Evolutionary conservation across 1,140 invertebrate genomes (phyloP), one percentile per base, ranked within the genome.

Genomic region (Vanessa tameamea): DNA sequence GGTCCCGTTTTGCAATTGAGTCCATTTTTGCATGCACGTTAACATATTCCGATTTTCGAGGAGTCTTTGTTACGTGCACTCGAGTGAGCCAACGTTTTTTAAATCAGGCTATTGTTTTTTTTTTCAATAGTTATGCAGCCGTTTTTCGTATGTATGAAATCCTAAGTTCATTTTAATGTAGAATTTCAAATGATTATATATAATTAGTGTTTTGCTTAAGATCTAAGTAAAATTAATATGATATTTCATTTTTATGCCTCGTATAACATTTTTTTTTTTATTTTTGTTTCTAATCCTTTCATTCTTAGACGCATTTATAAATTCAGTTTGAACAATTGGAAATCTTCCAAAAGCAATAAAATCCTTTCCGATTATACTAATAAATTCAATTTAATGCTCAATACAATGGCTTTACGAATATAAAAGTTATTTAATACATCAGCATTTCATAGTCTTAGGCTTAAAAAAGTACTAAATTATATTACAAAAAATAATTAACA

Each of bases 41-140:
- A 1, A 61, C 57, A 23, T 23, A 73, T 68, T 68, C 55, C 26
- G 65, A 73, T 68, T 68, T 73, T 73, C 51, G 48, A 73, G 47
- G 59, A 74, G 50, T 43, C 53, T 69, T 68, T 74, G 67, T 74
- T 74, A 37, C 55, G 65, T 59, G 66, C 67, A 74, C 59, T 74
- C 66, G 66, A 69, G 61, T 63, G 57, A 63, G 16, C 59, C 66
- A 20, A 69, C 48, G 65, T 68, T 74, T 74, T 73, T 68, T 74
- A 37, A 69, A 69, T 69, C 59, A 47, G 50, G 61, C 66, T 63
- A 73, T 73, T 73, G 72, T 74, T 69, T 53, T 69, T 57, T 31
- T 69, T 74, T 74, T 69, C 72, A 69, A 69, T 67, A 57, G 66
- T 50, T 47, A 74, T 57, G 43, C 37, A 47, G 57, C 57, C 31